A percentile compares a stretch with the other conserved stretches of the same genome.
Evolutionary conservation across 2,888 invertebrate species (phyloP).

Genomic region (Lacanobia oleracea): DNA sequence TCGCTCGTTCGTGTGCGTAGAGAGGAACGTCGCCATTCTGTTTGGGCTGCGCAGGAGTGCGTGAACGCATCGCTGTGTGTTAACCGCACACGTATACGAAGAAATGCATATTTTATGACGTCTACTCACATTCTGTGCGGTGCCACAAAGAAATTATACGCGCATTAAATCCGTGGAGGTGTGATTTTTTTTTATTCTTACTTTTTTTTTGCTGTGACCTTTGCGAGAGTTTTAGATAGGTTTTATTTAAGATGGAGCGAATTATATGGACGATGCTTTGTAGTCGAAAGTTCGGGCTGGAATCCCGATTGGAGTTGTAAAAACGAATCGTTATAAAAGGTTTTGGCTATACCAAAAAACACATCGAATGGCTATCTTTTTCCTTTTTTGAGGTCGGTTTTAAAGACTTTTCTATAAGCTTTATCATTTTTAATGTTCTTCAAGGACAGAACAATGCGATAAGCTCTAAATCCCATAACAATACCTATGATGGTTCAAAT

Average conservation of each 20-base stretch:
- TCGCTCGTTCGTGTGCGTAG: conserved; percentile 75
- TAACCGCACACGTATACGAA: conserved; percentile 82
- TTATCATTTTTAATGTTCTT: conserved; percentile 1
- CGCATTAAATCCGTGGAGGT: conserved; percentile 89
- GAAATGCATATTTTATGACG: conserved; percentile 91
- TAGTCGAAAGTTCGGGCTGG: conserved; percentile 37
- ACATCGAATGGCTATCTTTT: not conserved
- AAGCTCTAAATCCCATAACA: conserved; percentile 23
- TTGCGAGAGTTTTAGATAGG: conserved; percentile 68
- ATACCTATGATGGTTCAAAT: conserved; percentile 24
- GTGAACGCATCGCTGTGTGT: conserved; percentile 57
- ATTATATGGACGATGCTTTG: conserved; percentile 54
- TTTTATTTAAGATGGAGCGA: conserved; percentile 61
- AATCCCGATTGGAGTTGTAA: conserved; percentile 30
- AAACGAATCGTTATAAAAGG: not conserved
- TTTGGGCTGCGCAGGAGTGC: conserved; percentile 54
- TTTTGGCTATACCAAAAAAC: conserved; percentile 14
- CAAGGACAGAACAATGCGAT: conserved; percentile 43
- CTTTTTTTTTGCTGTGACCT: conserved; percentile 72
- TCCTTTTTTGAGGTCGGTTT: conserved; percentile 1
- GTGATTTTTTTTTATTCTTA: conserved; percentile 77
- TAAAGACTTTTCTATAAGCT: conserved; percentile 11
- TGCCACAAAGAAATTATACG: conserved; percentile 91
- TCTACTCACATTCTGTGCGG: conserved; percentile 90
- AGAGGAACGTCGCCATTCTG: conserved; percentile 51